Percentiles rank a stretch among this genome's conserved stretches.
These are phyloP conservation scores for Eurytoma adleriae DNA, from an alignment of 2,888 invertebrate species.

Conservation along the genomic window DNA sequence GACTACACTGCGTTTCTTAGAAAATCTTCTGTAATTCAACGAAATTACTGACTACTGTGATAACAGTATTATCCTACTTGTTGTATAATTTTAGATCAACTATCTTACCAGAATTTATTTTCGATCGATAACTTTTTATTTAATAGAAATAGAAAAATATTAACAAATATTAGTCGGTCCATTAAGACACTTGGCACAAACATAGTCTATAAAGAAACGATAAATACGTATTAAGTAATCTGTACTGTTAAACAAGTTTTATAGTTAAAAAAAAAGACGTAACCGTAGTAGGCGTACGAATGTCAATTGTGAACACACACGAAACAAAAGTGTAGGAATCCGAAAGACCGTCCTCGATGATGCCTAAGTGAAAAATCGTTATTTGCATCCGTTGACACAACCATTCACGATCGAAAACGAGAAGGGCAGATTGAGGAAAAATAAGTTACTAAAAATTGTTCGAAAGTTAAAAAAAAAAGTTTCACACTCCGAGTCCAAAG, in stretches of 20 bases:
- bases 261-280: constrained; percentile 23
- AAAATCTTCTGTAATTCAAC: background rate
- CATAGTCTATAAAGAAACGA: too few species aligned
- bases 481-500: constrained; percentile 65
- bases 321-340: constrained; percentile 43
- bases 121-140: too few species aligned
- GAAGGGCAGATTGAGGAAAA: constrained; percentile 1
- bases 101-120: too few species aligned
- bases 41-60: too few species aligned
- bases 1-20: background rate
- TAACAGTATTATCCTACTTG: too few species aligned
- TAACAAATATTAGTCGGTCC: too few species aligned
- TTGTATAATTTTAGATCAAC: too few species aligned
- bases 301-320: constrained; percentile 56
- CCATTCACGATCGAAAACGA: constrained; percentile 16
- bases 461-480: constrained; percentile 40
- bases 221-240: too few species aligned
- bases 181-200: background rate
- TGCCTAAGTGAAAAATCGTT: constrained; percentile 40
- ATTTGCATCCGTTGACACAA: constrained; percentile 42
- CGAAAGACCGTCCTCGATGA: constrained; percentile 65
- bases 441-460: constrained; percentile 36
- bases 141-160: too few species aligned
- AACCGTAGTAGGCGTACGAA: constrained; percentile 45
- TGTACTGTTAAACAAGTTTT: constrained; percentile 31